Base-by-base conservation (phyloP, 2,113 vertebrate species). In the Columbina picui region DNA sequence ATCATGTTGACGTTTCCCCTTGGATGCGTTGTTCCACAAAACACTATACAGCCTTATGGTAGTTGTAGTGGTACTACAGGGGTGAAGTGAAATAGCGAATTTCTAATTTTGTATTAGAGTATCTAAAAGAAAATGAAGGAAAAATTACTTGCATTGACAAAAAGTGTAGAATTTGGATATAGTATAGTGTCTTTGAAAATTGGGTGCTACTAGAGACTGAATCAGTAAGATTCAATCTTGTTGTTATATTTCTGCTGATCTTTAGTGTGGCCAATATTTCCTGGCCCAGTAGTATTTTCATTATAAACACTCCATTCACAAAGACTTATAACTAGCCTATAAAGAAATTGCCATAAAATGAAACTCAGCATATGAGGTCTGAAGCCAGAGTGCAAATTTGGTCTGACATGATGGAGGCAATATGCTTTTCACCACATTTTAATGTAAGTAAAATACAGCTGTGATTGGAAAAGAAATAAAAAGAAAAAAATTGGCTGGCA, bases 241-340 rank as follows among this genome's bases (percentile, higher is more conserved):
- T 79, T 70, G 25, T n/a, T 90, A 52, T 18, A 82, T 50, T 68
- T 86, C 76, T 90, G 50, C 47, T 89, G 88, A 70, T 92, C 25
- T 92, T 89, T 65, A 80, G 27, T 49, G 43, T 30, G 41, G 43
- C 43, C 22, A 87, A 0, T 91, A 84, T 82, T 94, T 87, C 68
- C 47, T 70, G 41, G 18, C 13, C 65, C 5, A 2, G 43, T 59
- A 78, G 60, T 63, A 94, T 95, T 89, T 94, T 84, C 32, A 87
- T 82, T 87, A 82, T 45, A 92, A 94, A 94, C 34, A 78, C 38
- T 89, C 26, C 19, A 64, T 87, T 95, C 89, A 91, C 53, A 76
- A 69, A 84, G 89, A 93, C 68, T 95, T 84, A 94, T 45, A 84
- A 87, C 43, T 45, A 64, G 11, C n/a, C 11, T 60, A 60, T 89